Percentiles rank a stretch among this genome's conserved stretches.
Conservation (phyloP, 2,888 invertebrate species). For the Orthosia incerta region DNA sequence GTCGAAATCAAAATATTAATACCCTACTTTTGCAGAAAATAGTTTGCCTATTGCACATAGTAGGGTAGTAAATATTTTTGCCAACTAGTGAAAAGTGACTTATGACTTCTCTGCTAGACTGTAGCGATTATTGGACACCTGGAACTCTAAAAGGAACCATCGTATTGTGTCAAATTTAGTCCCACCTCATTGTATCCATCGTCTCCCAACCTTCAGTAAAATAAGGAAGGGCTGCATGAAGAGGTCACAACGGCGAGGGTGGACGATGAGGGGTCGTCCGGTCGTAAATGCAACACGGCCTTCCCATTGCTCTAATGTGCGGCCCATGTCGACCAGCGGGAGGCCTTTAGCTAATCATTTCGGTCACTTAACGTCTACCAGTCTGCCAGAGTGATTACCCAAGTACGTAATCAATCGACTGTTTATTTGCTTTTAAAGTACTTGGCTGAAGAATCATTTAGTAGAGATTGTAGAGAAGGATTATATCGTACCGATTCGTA, state of each 20-base stretch:
- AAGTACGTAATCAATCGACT: slow-evolving; percentile 62
- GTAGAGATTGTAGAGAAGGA: neutral
- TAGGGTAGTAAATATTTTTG: too few species aligned
- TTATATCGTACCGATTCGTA: neutral
- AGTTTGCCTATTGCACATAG: too few species aligned
- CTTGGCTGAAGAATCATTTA: slow-evolving; percentile 12
- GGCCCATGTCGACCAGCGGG: slow-evolving; percentile 83
- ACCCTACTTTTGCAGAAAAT: too few species aligned
- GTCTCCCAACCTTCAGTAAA: slow-evolving; percentile 33
- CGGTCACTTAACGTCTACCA: slow-evolving; percentile 83
- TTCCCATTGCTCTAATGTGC: slow-evolving; percentile 82
- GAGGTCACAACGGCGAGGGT: slow-evolving; percentile 66
- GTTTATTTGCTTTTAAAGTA: slow-evolving; percentile 45
- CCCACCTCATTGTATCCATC: slow-evolving; percentile 13
- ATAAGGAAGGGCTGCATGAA: slow-evolving; percentile 60
- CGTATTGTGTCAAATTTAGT: neutral
- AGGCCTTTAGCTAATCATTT: slow-evolving; percentile 83
- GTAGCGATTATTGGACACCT: neutral
- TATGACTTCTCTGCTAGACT: too few species aligned
- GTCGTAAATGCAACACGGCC: slow-evolving; percentile 80
- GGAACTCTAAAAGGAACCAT: neutral
- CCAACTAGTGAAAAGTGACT: too few species aligned
- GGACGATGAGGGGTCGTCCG: too few species aligned
- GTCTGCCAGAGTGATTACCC: slow-evolving; percentile 79
- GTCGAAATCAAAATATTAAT: too few species aligned